Conservation (phyloP, 2,888 invertebrate species). For the Tinea trinotella region DNA sequence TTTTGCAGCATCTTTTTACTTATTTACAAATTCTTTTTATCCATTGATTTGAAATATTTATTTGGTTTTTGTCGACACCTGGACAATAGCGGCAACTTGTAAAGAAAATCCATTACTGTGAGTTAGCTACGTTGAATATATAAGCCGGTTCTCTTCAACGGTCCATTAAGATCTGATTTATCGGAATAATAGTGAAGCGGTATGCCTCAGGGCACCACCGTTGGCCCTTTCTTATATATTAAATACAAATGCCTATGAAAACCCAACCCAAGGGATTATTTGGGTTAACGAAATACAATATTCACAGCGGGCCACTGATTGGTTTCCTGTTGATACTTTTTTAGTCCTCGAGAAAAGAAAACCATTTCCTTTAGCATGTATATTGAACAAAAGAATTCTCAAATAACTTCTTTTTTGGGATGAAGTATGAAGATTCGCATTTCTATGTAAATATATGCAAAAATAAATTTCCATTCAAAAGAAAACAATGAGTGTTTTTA, state of each 20-base stretch:
- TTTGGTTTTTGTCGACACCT: constrained; percentile 13
- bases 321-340: constrained; percentile 19
- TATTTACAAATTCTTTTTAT: background rate
- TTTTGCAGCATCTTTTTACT: background rate
- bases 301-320: constrained; percentile 20
- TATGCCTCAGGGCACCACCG: constrained; percentile 6
- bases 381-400: constrained; percentile 14
- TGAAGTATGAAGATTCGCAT: constrained; percentile 12
- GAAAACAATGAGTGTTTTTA: background rate
- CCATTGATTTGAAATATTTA: background rate
- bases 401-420: constrained; percentile 9
- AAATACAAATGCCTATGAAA: constrained; percentile 16
- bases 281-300: constrained; percentile 20
- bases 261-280: constrained; percentile 17
- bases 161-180: constrained; percentile 18
- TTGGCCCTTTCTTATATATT: constrained; percentile 12
- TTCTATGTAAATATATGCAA: constrained; percentile 11
- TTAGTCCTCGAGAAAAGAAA: constrained; percentile 13
- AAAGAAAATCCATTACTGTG: constrained; percentile 16
- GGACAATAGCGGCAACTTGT: background rate
- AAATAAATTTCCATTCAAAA: background rate
- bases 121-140: constrained; percentile 17
- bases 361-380: constrained; percentile 4
- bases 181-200: constrained; percentile 17
- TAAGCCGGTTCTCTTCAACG: constrained; percentile 10